Percentiles rank a stretch among this genome's conserved stretches.
phyloP scores from a whole-genome alignment of 92 coral and sea anemone species.

The Muricea muricata region DNA sequence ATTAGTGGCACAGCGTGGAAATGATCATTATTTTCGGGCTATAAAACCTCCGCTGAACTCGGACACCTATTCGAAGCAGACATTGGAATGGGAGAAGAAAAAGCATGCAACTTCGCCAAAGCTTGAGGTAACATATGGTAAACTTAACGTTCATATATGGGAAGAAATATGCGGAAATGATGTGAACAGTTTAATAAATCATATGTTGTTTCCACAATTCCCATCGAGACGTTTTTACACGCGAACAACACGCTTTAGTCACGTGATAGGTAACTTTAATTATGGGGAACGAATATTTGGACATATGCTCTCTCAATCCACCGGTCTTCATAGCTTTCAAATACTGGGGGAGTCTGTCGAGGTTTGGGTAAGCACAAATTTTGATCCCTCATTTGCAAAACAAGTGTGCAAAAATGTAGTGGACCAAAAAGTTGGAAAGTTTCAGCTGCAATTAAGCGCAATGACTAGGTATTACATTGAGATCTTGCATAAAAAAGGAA shows the following conservation, averaged over 20 bases:
- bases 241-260: slow-evolving; percentile 46
- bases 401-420: slow-evolving; percentile 27
- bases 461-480: slow-evolving; percentile 71
- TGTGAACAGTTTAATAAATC: slow-evolving; percentile 64
- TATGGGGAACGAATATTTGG: slow-evolving; percentile 90
- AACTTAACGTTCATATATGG: slow-evolving; percentile 82
- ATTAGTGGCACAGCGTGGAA: slow-evolving; percentile 21
- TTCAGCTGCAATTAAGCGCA: neutral
- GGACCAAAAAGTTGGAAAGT: neutral
- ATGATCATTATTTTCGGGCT: slow-evolving; percentile 26
- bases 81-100: slow-evolving; percentile 1
- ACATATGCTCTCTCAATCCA: slow-evolving; percentile 54
- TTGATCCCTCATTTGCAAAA: slow-evolving; percentile 61
- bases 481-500: slow-evolving; percentile 75
- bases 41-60: neutral
- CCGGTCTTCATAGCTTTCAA: slow-evolving; percentile 62
- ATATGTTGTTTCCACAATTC: slow-evolving; percentile 79
- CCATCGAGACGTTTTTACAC: slow-evolving; percentile 66
- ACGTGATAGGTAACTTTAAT: slow-evolving; percentile 29
- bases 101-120: neutral
- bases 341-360: slow-evolving; percentile 71
- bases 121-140: neutral
- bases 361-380: slow-evolving; percentile 78
- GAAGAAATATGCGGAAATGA: slow-evolving; percentile 75
- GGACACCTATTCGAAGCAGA: neutral